phyloP scores from a whole-genome alignment of 2,888 invertebrate genomes.

The Pollenia amentaria region DNA sequence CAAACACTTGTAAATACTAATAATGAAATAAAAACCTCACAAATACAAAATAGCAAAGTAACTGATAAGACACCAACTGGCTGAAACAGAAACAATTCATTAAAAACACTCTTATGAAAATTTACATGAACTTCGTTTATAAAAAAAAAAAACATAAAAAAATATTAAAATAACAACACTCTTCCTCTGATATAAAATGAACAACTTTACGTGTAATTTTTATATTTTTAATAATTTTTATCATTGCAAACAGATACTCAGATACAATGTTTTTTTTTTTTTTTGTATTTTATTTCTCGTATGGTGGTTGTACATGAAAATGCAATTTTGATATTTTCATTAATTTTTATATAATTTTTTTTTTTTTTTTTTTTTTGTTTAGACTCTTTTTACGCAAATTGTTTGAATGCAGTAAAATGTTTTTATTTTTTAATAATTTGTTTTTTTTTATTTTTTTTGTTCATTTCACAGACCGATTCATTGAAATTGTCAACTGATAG shows the following conservation, averaged over 20 bases:
- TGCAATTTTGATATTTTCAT: slow-evolving; percentile 59
- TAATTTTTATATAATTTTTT: slow-evolving; percentile 18
- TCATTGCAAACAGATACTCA: slow-evolving; percentile 32
- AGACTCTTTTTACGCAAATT: slow-evolving; percentile 1
- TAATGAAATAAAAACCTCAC: slow-evolving; percentile 53
- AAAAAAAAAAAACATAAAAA: neutral
- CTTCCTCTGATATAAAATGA: slow-evolving; percentile 28
- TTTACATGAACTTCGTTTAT: neutral
- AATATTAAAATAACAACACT: neutral
- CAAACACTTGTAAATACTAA: slow-evolving; percentile 14
- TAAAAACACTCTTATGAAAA: slow-evolving; percentile 7
- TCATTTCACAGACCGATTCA: slow-evolving; percentile 87
- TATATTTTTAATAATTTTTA: slow-evolving; percentile 1
- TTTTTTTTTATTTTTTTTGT: slow-evolving; percentile 25
- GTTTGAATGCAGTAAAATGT: neutral
- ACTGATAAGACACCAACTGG: slow-evolving; percentile 66
- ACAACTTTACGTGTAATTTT: slow-evolving; percentile 53
- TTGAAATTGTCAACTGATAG: slow-evolving; percentile 87
- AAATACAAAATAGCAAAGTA: neutral
- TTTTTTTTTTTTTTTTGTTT: slow-evolving; percentile 1
- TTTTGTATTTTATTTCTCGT: neutral
- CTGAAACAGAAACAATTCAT: slow-evolving; percentile 35
- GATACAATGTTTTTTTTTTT: slow-evolving; percentile 10
- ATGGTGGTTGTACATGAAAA: slow-evolving; percentile 61
- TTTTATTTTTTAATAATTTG: slow-evolving; percentile 51